Evolutionary conservation across 2,888 invertebrate genomes (phyloP).

Genomic region (Melinaea marsaeus): DNA sequence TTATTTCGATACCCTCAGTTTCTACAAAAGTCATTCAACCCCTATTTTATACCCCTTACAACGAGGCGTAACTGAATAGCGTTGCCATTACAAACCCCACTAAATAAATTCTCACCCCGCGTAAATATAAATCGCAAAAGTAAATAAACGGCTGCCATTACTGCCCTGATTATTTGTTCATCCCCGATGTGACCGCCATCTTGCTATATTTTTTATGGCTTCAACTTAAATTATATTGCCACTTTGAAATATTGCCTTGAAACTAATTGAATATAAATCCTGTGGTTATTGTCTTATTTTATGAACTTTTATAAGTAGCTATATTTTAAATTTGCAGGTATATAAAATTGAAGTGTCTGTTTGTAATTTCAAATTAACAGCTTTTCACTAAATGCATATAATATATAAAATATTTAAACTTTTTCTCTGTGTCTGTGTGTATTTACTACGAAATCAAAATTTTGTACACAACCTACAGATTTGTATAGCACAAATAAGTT

Average conservation of each 20-base stretch:
- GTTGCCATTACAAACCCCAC: slow-evolving; percentile 60
- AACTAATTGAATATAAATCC: slow-evolving; percentile 1
- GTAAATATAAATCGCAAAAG: slow-evolving; percentile 71
- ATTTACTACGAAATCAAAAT: too few relatives aligned
- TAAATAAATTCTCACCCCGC: slow-evolving; percentile 57
- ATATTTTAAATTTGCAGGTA: too few relatives aligned
- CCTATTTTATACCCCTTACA: slow-evolving; percentile 50
- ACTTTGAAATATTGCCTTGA: slow-evolving; percentile 30
- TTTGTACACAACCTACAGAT: too few relatives aligned
- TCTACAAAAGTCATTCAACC: slow-evolving; percentile 38
- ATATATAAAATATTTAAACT: too few relatives aligned
- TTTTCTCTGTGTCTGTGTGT: too few relatives aligned
- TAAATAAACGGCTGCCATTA: slow-evolving; percentile 74
- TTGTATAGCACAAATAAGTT: too few relatives aligned
- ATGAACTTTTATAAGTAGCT: too few relatives aligned
- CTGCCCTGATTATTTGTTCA: slow-evolving; percentile 71
- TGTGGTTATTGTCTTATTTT: not conserved
- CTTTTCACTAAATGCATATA: too few relatives aligned
- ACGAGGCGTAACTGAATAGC: slow-evolving; percentile 70
- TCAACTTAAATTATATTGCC: slow-evolving; percentile 41
- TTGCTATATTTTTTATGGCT: slow-evolving; percentile 50
- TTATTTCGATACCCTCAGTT: slow-evolving; percentile 21
- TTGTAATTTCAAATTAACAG: too few relatives aligned
- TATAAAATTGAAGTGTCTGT: too few relatives aligned
- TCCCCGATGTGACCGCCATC: slow-evolving; percentile 65